Base-by-base conservation (phyloP, 2,888 invertebrate genomes). In the Epinotia brunnichana region DNA sequence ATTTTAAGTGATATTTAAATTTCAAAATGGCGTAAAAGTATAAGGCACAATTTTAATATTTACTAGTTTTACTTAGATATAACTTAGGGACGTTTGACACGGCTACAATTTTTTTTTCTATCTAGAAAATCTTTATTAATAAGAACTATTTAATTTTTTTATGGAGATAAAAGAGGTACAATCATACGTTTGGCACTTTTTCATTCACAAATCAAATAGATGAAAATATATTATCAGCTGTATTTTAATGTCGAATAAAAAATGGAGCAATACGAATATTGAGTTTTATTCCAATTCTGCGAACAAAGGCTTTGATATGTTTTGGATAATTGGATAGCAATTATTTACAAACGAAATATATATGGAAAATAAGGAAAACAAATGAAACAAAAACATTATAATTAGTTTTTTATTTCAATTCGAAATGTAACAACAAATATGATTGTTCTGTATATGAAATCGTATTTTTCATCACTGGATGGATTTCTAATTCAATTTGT, bases 21-120 rank as follows among this genome's bases (percentile, higher is more conserved):
- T 84, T 89, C 87, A 89, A 90, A 92, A 91, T 91, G 92, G 92
- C 92, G 79, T 92, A 90, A 90, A 90, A 89, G 87, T 92, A 90
- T 93, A 93, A 93, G 92, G 92, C 92, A 93, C 92, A 85, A 86
- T 90, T 91, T 87, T 85, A 87, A 88, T 89, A 87, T 85, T 87
- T 80, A 85, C 88, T 90, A 87, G 87, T 85, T 81, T 86, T 88
- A 87, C 83, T 85, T 85, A 82, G 79, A 82, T 13, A 82, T 78
- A 75, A 77, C 81, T 76, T 86, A 89, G 87, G 92, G 92, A 92
- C 92, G 92, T 88, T 77, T 83, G 85, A 89, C 84, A 84, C 85
- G 85, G 83, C 90, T 91, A 84, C 78, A 70, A 79, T 76, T 76
- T 78, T 77, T 70, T 77, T 82, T 81, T 74, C 78, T 81, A 82